phyloP scores from a whole-genome alignment of 2,888 invertebrate genomes.

The Drosophila histrio region DNA sequence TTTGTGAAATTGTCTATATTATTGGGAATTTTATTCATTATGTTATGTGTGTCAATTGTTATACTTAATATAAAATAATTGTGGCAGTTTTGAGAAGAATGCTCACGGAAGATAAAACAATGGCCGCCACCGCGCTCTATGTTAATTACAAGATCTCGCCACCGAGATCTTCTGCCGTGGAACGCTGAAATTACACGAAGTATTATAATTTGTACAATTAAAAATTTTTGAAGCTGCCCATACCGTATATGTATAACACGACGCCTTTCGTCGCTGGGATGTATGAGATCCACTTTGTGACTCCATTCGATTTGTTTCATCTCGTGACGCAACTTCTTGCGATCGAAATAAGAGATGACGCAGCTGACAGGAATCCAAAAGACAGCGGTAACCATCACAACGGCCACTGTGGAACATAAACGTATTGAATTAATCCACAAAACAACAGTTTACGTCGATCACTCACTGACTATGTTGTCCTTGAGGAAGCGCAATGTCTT shows the following conservation, averaged over 20 bases:
- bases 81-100: constrained; percentile 75
- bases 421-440: not conserved
- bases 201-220: not conserved
- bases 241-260: constrained; percentile 89
- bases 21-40: constrained; percentile 72
- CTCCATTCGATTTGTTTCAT: constrained; percentile 90
- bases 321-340: constrained; percentile 89
- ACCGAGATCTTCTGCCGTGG: constrained; percentile 84
- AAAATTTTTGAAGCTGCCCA: not conserved
- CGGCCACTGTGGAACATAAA: constrained; percentile 85
- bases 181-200: constrained; percentile 68
- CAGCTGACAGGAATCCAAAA: constrained; percentile 98
- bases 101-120: constrained; percentile 74
- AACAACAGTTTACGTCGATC: not conserved
- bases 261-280: constrained; percentile 90
- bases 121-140: constrained; percentile 41
- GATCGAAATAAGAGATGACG: constrained; percentile 92
- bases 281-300: constrained; percentile 88
- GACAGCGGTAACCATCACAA: constrained; percentile 94
- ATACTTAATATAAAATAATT: constrained; percentile 70
- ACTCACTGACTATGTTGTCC: constrained; percentile 95
- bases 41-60: constrained; percentile 56
- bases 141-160: constrained; percentile 78
- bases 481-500: constrained; percentile 94
- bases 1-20: constrained; percentile 44